Conservation (phyloP, 2,888 invertebrate genomes). For the Choreutis nemorana region DNA sequence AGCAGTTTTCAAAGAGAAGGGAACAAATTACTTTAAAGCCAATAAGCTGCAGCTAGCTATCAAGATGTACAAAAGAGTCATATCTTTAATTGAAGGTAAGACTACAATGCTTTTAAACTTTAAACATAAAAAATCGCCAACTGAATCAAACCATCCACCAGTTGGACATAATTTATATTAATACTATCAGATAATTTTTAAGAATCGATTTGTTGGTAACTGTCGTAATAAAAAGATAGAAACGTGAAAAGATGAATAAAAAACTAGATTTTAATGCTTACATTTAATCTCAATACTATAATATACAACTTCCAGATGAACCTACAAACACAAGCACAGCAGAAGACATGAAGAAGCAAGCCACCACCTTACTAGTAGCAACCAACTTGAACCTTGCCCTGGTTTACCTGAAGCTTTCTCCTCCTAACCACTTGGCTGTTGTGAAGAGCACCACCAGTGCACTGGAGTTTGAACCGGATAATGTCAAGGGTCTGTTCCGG, state of each 20-base stretch:
- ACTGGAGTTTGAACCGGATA: conserved; percentile 75
- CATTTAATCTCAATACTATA: not conserved
- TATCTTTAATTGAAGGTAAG: conserved; percentile 65
- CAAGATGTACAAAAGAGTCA: conserved; percentile 86
- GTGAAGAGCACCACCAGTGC: conserved; percentile 80
- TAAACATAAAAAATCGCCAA: conserved; percentile 1
- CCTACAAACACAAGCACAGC: conserved; percentile 23
- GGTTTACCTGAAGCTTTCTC: conserved; percentile 79
- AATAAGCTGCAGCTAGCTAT: conserved; percentile 80
- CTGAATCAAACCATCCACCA: no score
- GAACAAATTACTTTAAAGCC: conserved; percentile 87
- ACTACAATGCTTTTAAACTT: conserved; percentile 7
- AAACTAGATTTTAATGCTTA: no score
- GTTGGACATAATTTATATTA: no score
- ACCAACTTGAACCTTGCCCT: conserved; percentile 83
- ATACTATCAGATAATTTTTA: no score
- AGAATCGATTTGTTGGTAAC: no score
- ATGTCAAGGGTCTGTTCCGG: conserved; percentile 90
- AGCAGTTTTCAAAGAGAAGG: conserved; percentile 86
- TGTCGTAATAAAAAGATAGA: no score
- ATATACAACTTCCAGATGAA: conserved; percentile 23
- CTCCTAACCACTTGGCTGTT: conserved; percentile 72
- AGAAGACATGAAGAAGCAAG: conserved; percentile 25
- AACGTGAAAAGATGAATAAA: no score
- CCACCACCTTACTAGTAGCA: conserved; percentile 68